A percentile compares a stretch with the other conserved stretches of the same genome.
phyloP scores from a whole-genome alignment of 2,113 vertebrate species.

The Apodemus sylvaticus region DNA sequence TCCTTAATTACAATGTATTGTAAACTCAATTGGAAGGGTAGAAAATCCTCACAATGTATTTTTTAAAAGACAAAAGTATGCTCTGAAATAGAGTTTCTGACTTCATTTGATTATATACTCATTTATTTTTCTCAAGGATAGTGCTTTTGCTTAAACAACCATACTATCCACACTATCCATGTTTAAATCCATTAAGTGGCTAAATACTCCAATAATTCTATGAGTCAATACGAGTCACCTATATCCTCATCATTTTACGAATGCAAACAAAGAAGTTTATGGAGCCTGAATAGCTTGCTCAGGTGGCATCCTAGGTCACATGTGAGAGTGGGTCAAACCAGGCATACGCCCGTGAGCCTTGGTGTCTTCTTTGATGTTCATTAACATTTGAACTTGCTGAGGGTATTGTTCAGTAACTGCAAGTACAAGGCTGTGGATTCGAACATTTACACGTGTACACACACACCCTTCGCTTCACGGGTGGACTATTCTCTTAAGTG shows the following conservation, averaged over 20 bases:
- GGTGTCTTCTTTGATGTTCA: not conserved
- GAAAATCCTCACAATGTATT: not conserved
- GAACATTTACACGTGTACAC: not conserved
- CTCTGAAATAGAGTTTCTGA: constrained; percentile 1
- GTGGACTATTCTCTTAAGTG: not conserved
- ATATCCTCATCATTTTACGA: not conserved
- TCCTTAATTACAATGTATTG: not conserved
- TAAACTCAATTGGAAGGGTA: not conserved
- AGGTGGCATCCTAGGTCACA: not conserved
- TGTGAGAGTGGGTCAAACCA: not conserved
- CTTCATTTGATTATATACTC: constrained; percentile 2
- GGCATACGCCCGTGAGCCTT: not conserved
- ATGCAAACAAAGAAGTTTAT: not conserved
- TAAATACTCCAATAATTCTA: not conserved
- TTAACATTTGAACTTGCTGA: not conserved
- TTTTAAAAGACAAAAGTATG: constrained; percentile 41
- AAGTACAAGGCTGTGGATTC: not conserved
- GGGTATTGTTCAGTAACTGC: not conserved
- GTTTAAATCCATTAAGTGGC: not conserved
- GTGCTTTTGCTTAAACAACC: not conserved
- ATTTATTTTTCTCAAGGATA: constrained; percentile 17
- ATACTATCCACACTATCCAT: not conserved
- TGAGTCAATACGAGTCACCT: not conserved
- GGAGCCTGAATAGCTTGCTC: not conserved
- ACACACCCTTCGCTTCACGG: not conserved